phyloP scores from a whole-genome alignment of 2,888 invertebrate species.

The Crepidodera aurea region DNA sequence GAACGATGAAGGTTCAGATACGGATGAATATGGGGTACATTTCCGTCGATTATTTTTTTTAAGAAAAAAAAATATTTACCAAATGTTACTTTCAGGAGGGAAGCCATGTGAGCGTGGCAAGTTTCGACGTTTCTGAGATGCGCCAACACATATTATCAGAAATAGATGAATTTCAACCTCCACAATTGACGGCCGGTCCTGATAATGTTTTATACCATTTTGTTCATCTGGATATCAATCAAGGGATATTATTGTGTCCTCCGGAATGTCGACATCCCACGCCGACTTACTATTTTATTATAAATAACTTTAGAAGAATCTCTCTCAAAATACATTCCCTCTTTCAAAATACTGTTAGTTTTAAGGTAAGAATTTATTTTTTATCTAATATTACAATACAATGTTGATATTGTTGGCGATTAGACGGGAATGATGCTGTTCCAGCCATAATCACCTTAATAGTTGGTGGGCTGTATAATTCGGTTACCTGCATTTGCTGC shows the following conservation, averaged over 20 bases:
- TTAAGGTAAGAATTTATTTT: slow-evolving; percentile 58
- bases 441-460: no score
- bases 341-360: slow-evolving; percentile 73
- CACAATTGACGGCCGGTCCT: slow-evolving; percentile 72
- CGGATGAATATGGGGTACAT: slow-evolving; percentile 72
- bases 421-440: no score
- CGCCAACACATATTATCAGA: slow-evolving; percentile 77
- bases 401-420: slow-evolving; percentile 16
- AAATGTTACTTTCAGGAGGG: slow-evolving; percentile 65
- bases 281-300: slow-evolving; percentile 61
- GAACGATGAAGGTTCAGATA: slow-evolving; percentile 80
- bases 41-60: no score
- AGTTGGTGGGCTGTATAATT: no score
- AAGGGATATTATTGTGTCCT: slow-evolving; percentile 76
- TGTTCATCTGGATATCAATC: slow-evolving; percentile 74
- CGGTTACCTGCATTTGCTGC: no score
- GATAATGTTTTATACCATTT: slow-evolving; percentile 81
- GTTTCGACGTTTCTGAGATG: slow-evolving; percentile 74
- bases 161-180: slow-evolving; percentile 69
- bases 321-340: slow-evolving; percentile 77
- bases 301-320: slow-evolving; percentile 75
- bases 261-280: slow-evolving; percentile 54
- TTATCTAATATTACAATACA: background rate
- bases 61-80: background rate
- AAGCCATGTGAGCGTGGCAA: slow-evolving; percentile 70